These are phyloP conservation scores for Pycnomerus fuliginosus DNA, from an alignment of 2,888 invertebrate species.

Conservation along the genomic window DNA sequence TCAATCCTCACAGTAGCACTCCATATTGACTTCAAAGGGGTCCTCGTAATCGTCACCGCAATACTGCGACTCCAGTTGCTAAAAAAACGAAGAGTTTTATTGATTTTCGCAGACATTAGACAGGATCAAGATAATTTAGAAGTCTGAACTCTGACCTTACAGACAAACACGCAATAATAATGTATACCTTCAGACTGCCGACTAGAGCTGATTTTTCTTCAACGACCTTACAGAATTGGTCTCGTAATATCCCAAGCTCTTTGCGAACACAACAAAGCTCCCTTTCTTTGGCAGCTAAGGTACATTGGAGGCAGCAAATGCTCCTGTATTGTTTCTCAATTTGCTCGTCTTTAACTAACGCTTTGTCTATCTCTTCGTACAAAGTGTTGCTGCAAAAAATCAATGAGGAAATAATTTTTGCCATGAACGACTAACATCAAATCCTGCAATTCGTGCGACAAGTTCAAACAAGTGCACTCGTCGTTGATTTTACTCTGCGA, in stretches of 20 bases:
- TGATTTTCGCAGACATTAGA: too few species aligned
- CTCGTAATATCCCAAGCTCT: conserved; percentile 7
- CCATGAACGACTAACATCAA: conserved; percentile 5
- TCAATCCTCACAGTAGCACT: too few species aligned
- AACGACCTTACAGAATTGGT: conserved; percentile 4
- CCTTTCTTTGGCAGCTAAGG: conserved; percentile 7
- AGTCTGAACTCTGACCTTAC: too few species aligned
- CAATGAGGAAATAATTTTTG: background rate
- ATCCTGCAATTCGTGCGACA: conserved; percentile 10
- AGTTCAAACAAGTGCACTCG: background rate
- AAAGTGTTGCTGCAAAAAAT: conserved; percentile 7
- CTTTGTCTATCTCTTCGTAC: conserved; percentile 14
- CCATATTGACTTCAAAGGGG: too few species aligned
- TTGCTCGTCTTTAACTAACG: conserved; percentile 8
- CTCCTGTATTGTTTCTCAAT: conserved; percentile 4
- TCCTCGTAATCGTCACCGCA: too few species aligned
- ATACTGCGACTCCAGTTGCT: too few species aligned
- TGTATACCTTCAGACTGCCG: too few species aligned
- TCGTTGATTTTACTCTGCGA: background rate
- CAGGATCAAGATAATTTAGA: too few species aligned
- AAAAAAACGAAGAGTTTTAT: too few species aligned
- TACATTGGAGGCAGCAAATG: conserved; percentile 7
- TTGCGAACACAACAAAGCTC: conserved; percentile 5
- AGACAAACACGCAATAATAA: too few species aligned
- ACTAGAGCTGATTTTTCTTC: conserved; percentile 2